phyloP scores from a whole-genome alignment of 2,797 vertebrate genomes.

The Bradypodion pumilum region DNA sequence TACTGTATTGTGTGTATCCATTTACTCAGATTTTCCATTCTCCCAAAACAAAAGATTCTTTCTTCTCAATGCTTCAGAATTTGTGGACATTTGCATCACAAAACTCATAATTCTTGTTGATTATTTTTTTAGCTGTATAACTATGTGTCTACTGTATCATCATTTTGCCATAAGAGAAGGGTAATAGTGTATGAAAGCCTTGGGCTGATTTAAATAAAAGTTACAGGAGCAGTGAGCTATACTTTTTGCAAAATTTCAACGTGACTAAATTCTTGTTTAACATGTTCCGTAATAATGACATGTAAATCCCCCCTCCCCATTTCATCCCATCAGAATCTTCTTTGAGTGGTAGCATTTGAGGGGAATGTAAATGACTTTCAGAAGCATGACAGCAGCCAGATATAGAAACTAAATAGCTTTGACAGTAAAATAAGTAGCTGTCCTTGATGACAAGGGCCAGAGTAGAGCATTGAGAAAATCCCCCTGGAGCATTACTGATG shows the following conservation, averaged over 20 bases:
- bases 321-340: conserved; percentile 19
- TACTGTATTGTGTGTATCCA: too few species aligned
- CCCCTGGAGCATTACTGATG: neutral
- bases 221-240: conserved; percentile 22
- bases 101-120: conserved; percentile 14
- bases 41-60: too few species aligned
- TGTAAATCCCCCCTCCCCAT: conserved; percentile 32
- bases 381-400: conserved; percentile 27
- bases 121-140: conserved; percentile 20
- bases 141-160: conserved; percentile 14
- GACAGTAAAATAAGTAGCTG: conserved; percentile 5
- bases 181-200: conserved; percentile 28
- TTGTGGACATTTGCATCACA: too few species aligned
- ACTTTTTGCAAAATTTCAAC: conserved; percentile 28
- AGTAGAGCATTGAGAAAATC: neutral
- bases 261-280: conserved; percentile 56
- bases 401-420: neutral
- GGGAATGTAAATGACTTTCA: conserved; percentile 19
- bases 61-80: neutral
- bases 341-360: conserved; percentile 12
- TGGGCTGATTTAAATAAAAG: conserved; percentile 46
- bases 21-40: too few species aligned
- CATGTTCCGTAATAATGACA: conserved; percentile 24
- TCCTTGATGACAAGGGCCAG: neutral
- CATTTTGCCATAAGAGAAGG: conserved; percentile 42